Evolutionary conservation across 2,888 invertebrate species (phyloP), one percentile per base, ranked within the genome.

Genomic region (Pyrgus malvae): DNA sequence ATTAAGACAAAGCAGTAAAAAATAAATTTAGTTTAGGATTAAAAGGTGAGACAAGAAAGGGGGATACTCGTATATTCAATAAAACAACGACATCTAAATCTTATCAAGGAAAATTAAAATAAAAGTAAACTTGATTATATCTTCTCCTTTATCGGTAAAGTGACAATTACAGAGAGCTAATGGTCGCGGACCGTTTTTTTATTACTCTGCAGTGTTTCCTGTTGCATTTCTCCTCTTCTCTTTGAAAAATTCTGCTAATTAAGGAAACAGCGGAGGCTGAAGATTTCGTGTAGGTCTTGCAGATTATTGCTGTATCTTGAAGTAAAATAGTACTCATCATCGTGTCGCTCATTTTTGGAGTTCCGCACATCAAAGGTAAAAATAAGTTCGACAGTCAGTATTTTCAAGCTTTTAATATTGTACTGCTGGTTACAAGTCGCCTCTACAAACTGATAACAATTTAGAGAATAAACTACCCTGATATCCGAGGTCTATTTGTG

Each of bases 221-320:
- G 83, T 78, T 83, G 78, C 72, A 72, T 80, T 80, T 82, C 80
- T 81, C 71, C 72, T 64, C 82, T 82, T 82, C 72, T 70, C 65
- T 73, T 70, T 81, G 78, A 83, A 83, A 84, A 83, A 85, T 85
- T 84, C 82, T 77, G 81, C 84, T 85, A 85, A 85, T 87, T 86
- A 87, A 85, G 83, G 80, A 83, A 83, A 75, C 77, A 85, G 81
- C 80, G 81, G 79, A 76, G 81, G 74, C 83, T 80, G 79, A 81
- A 83, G 83, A 84, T 83, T 85, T 85, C 82, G 83, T 83, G 80
- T 81, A 82, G 77, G 72, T 78, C 77, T 72, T 80, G 83, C 80
- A 84, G 84, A 83, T 83, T 84, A 84, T 80, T 72, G 66, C 65
- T 35, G 78, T 78, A 78, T 80, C 80, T 78, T 76, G 58, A 72